Base-by-base conservation (phyloP, 2,888 invertebrate species). In the Caprella mutica region DNA sequence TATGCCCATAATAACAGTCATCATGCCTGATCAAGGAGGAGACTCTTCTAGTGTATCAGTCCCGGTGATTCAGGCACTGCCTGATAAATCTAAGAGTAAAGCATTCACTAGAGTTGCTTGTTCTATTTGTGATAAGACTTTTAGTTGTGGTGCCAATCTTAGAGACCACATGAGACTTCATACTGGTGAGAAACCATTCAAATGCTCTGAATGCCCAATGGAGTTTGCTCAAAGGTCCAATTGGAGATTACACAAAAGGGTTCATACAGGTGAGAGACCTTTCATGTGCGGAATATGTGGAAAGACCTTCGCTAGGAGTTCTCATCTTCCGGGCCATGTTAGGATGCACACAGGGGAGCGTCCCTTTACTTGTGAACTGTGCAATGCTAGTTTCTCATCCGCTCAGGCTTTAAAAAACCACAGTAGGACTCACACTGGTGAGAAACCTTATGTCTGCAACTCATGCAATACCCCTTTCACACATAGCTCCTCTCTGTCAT, bases 221-320 rank as follows among this genome's bases (percentile, higher is more conserved):
- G 52, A 58, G n/a, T 64, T 64, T 58, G 64, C 64, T 43, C 64
- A 64, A 50, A 44, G 64, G 9, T 64, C 64, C 5, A 64, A 64
- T 35, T 64, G 64, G 64, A 50, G 64, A 21, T 42, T 64, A 35
- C 64, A 64, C 27, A 64, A 64, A 44, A 53, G 64, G 26, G 64
- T 64, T n/a, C 64, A 64, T 44, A 64, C 64, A n/a, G 64, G 64
- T 19, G 64, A 64, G 35, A 54, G 60, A 29, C 64, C 64, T 40
- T 64, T 60, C 48, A 64, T 64, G 64, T 64, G 64, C 48, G 64
- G 64, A 9, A 55, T 64, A 35, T 64, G 64, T 56, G 64, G 64
- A n/a, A 59, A 59, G 26, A 64, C 64, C 12, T 64, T 64, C 40
- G 54, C 64, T 24, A 44, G 64, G n/a, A 58, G 58, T 43, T 64